Base-by-base conservation (phyloP, 1,140 invertebrate species). In the Euschistus heros region DNA sequence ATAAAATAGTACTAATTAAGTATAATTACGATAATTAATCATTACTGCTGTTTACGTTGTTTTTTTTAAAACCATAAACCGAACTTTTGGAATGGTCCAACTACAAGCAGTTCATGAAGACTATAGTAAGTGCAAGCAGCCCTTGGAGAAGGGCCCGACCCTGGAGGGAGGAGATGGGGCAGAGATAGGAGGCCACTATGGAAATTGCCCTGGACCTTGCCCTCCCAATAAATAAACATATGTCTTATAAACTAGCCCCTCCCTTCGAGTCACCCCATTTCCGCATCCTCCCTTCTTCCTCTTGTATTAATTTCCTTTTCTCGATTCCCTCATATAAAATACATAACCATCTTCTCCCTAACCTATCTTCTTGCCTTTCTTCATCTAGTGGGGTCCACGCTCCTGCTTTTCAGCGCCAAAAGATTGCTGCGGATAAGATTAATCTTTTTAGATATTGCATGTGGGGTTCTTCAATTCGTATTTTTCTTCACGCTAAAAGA, bases 181-280 rank as follows among this genome's bases (percentile, higher is more conserved):
- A 17, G 47, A 37, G 47, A 20, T 22, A 18, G n/a, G 22, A 20
- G 17, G 47, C n/a, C n/a, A 50, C 22, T 18, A 18, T 50, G 47
- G 47, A 22, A 22, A 20, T 22, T 22, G 30, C 30, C 26, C 59
- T 30, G 59, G 37, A 30, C 59, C 47, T 50, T 50, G 59, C 59
- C 59, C 59, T 61, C 26, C 59, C 59, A 20, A 30, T 37, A 61
- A 61, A 61, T 61, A 61, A 33, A 61, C 27, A 61, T 61, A 30
- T 61, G 37, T 33, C 37, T 33, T 61, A 30, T 37, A 33, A 33
- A 30, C 59, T 61, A 33, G 59, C 59, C 59, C 37, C 30, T 37
- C 27, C 30, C 18, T 30, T 27, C 27, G 10, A 33, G 18, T 44
- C 61, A 18, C 30, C 24, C 42, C 18, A 44, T 57, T 46, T 62